Conservation (phyloP, 2,888 invertebrate species). For the Cybosia mesomella region DNA sequence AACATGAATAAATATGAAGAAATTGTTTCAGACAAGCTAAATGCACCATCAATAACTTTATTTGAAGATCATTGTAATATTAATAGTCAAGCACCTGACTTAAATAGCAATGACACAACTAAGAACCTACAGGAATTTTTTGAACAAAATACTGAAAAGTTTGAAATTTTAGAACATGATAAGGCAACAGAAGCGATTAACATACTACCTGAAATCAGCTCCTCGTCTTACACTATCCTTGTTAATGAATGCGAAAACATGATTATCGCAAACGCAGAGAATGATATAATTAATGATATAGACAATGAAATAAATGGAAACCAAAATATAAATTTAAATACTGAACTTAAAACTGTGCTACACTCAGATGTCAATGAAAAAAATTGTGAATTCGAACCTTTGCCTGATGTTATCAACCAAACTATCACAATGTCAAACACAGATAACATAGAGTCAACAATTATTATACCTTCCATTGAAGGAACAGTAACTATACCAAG, state of each 20-base stretch:
- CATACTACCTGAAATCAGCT: constrained; percentile 14
- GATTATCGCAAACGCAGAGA: not conserved
- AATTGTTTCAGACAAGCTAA: constrained; percentile 5
- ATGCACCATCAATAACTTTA: not conserved
- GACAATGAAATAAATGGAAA: constrained; percentile 11
- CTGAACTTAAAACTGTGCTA: not conserved
- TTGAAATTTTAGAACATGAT: not conserved
- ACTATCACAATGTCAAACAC: constrained; percentile 26
- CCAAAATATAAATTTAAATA: not conserved
- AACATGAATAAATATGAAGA: not conserved
- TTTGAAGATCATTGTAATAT: constrained; percentile 6
- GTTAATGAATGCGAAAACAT: constrained; percentile 11
- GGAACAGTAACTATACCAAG: not conserved
- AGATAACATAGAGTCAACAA: constrained; percentile 11
- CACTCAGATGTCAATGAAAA: constrained; percentile 46
- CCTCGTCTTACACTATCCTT: not conserved
- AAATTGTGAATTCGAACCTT: constrained; percentile 34
- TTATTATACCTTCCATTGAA: constrained; percentile 4
- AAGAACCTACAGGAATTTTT: not conserved
- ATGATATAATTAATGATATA: constrained; percentile 2
- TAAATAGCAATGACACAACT: not conserved
- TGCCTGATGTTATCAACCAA: constrained; percentile 55
- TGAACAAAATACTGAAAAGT: not conserved
- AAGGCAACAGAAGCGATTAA: constrained; percentile 13
- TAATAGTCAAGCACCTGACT: constrained; percentile 12